Evolutionary conservation across 2,797 vertebrate genomes (phyloP).

Genomic region (Microcaecilia unicolor): DNA sequence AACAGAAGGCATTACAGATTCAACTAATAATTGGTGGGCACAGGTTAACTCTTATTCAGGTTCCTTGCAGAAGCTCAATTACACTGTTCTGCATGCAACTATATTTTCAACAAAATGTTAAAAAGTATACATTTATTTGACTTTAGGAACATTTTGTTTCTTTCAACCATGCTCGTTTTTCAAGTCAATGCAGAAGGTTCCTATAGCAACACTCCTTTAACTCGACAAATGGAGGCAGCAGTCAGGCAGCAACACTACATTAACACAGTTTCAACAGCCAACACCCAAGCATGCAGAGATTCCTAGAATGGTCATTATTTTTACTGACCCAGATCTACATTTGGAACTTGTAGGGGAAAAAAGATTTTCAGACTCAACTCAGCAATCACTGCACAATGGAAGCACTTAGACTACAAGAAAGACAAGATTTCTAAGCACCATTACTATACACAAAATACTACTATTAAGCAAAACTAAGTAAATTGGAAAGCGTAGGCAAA

Average conservation of each 20-base stretch:
- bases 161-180: constrained; percentile 20
- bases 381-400: constrained; percentile 33
- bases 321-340: constrained; percentile 42
- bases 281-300: constrained; percentile 12
- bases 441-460: constrained; percentile 30
- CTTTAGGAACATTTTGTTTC: too few species aligned
- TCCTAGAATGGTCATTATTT: constrained; percentile 33
- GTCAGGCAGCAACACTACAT: too few species aligned
- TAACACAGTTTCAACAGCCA: constrained; percentile 14
- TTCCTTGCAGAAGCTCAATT: too few species aligned
- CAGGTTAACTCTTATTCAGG: too few species aligned
- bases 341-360: constrained; percentile 41
- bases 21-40: too few species aligned
- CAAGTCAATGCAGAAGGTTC: constrained; percentile 19
- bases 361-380: too few species aligned
- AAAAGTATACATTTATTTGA: too few species aligned
- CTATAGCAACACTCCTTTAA: constrained; percentile 22
- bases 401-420: constrained; percentile 32
- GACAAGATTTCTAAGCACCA: constrained; percentile 40
- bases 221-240: constrained; percentile 16
- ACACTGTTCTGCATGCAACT: too few species aligned
- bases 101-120: too few species aligned
- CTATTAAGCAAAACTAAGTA: too few species aligned
- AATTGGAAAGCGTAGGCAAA: too few species aligned
- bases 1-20: too few species aligned